Evolutionary conservation across 2,888 invertebrate genomes (phyloP), one percentile per base, ranked within the genome.

Genomic region (Megalurothrips usitatus): DNA sequence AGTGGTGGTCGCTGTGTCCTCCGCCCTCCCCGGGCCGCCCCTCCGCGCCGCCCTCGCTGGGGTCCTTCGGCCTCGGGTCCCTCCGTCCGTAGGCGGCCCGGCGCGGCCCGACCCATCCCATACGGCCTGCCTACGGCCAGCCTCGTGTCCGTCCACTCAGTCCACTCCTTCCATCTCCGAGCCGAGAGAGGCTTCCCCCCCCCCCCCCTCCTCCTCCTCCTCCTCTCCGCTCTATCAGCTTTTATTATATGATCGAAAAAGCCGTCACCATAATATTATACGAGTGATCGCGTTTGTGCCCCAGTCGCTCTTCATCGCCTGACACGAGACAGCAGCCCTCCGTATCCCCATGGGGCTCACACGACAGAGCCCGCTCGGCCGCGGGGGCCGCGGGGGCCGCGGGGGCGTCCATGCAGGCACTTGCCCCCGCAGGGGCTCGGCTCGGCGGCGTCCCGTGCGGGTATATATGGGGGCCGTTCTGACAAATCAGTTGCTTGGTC

Each of bases 211-310:
- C 34, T 10, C 58, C 58, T 52, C 68, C n/a, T 10, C 26, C 26
- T 75, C 68, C 68, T 75, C 68, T 26, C 19, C 68, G 68, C 68
- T 75, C 68, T 75, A 75, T 75, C 68, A 75, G 68, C 68, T 75
- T 75, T 75, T 75, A 75, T 75, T 75, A 75, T 26, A 75, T 75
- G 68, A 75, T 75, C 68, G 68, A 75, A 75, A 58, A 58, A 58
- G 58, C 58, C 58, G 68, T 75, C 68, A 75, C 68, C 68, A 75
- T 75, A 75, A 75, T 75, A 75, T 26, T 75, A 75, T 75, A 75
- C 58, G 58, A 58, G 58, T 58, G 58, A 17, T 43, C 34, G 34
- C 34, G 34, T 43, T 43, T 58, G 58, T 58, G 68, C 23, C 26
- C 58, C 58, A 43, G 58, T 58, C 58, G 58, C 58, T 58, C 58